Base-by-base conservation (phyloP, 2,797 vertebrate species). In the Menidia menidia region DNA sequence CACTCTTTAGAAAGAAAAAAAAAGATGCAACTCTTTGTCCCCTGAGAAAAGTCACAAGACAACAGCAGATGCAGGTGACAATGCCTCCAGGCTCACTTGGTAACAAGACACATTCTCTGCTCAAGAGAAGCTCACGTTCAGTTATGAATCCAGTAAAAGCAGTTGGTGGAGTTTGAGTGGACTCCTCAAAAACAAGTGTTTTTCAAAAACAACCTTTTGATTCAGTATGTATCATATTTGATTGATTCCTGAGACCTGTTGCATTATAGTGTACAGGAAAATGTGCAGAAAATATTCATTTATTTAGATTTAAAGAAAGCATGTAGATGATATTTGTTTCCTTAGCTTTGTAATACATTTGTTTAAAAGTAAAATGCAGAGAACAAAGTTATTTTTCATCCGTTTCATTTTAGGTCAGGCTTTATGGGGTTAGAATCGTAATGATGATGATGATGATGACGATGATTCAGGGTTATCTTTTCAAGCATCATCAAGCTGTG, bases 21-120 rank as follows among this genome's bases (percentile, higher is more conserved):
- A 5, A 39, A 51, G 19, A 13, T 30, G 2, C 9, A 11, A 51
- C 30, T 5, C 7, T 31, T 19, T 18, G 5, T 25, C 13, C 8
- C 25, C 13, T 18, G 14, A 8, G 31, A 51, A 7, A 12, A 69
- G 64, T 60, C 76, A 56, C 69, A 32, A 52, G 68, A 84, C 73
- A 89, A 88, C 80, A 53, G 43, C 83, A 87, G 86, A 83, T 87
- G 87, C 71, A 56, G 59, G 19, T 72, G 81, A 86, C 78, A 83
- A 81, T 59, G 71, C 64, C 72, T 48, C 65, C 35, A 35, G 75
- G 80, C 62, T 86, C 58, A 59, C 75, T 73, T 73, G 67, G 86
- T 87, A 88, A 91, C 85, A 56, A 53, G 72, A 88, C 78, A 75
- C 84, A 82, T 70, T 76, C 44, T 50, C 33, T 9, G 39, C 63